Evolutionary conservation across 2,888 invertebrate genomes (phyloP), one percentile per base, ranked within the genome.

Genomic region (Parasteatoda lunata): DNA sequence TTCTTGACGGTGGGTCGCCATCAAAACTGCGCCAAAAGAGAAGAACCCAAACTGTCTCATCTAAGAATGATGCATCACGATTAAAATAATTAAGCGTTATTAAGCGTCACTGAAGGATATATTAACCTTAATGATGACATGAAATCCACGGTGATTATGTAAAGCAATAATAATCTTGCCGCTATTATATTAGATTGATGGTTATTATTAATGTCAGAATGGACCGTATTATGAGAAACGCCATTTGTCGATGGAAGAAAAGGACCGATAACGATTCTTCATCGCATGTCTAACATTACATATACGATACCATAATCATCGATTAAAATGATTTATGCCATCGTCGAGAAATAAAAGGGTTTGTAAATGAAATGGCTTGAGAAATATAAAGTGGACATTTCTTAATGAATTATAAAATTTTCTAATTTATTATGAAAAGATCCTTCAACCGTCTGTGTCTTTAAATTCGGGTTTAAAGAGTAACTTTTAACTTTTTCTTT

Each of bases 41-140:
- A 51, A 69, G 70, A 70, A 71, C 72, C 30, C 80, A 80, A 80
- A 86, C 80, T 81, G 76, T 86, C 77, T 71, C 54, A 7, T 1
- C 64, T 5, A 59, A 59, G 77, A 76, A 80, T 80, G 85, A 80
- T 86, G 66, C 66, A 86, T 86, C 52, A 65, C 80, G 66, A 86
- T 79, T 86, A 86, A 86, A 86, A 86, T 86, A 86, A 86, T 86
- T 86, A 86, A 86, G 54, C 77, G 54, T 80, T 86, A 86, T 86
- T 86, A 86, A 80, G 80, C 77, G 66, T 86, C 80, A 68, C 68
- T 65, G 76, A 70, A 71, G 85, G 71, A 71, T 70, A 86, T 77
- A 86, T 86, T 86, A 79, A 69, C 70, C 77, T 66, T 86, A 86
- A 86, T 86, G 85, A 86, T 77, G 85, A 80, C 80, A 81, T 80